Evolutionary conservation across 1,140 invertebrate genomes (phyloP), one percentile per base, ranked within the genome.

Genomic region (Telenomus remus): DNA sequence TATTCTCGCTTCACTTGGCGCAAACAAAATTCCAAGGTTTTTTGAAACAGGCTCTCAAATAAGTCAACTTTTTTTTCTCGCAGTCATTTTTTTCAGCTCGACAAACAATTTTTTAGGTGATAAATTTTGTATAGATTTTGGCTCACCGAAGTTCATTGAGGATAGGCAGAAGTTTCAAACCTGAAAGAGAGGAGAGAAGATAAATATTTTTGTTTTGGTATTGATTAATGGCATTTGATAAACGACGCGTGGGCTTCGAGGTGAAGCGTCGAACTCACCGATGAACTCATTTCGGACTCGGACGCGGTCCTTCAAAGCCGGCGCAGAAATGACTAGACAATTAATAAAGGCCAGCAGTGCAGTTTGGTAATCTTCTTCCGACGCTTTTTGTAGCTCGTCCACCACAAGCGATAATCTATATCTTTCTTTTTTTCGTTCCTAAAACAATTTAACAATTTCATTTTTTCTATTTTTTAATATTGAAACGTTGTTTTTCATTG

Each of bases 281-380:
- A 98, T 95, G 85, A 98, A 97, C 88, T 98, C 96, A 84, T 97
- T 98, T 76, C 97, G 91, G 66, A 98, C 92, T 69, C 94, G 89
- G 59, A 95, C 93, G 70, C 96, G 90, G 78, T 98, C 96, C 65
- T 95, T 93, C 46, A 97, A 90, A 12, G 93, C 91, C 11, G 94
- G 92, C 8, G 95, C 95, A n/a, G 95, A 95, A 79, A 97, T 95
- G 81, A 98, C 95, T 82, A 98, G 92, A 85, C 96, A 98, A 90
- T 98, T 98, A 87, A 98, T 94, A 88, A 98, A 97, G 42, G 95
- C 95, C 79, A 98, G 89, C 47, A 98, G 87, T 9, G 95, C 94
- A 4, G 95, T 96, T 89, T 95, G 94, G 89, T 98, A 98, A 81
- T 97, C 95, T 27, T 94, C 89, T 27, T 91, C 91, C 19, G 92